These are phyloP conservation scores for Pharmacophagus antenor DNA, from an alignment of 2,888 invertebrate genomes.

Conservation along the genomic window DNA sequence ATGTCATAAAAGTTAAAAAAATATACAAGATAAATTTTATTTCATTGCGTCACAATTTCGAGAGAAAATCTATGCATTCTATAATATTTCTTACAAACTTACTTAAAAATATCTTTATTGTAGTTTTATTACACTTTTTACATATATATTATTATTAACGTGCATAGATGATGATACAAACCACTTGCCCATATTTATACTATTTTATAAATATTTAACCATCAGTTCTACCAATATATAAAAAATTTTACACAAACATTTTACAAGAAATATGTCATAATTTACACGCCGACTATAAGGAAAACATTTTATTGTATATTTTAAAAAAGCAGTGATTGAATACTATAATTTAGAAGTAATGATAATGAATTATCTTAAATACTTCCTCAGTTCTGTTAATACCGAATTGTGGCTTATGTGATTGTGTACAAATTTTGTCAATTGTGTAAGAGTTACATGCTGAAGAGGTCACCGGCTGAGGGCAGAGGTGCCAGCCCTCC, in stretches of 20 bases:
- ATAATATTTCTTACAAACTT: neutral
- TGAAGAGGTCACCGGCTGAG: constrained; percentile 97
- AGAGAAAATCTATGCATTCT: neutral
- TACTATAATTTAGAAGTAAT: neutral
- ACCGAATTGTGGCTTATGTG: neutral
- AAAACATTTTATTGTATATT: neutral
- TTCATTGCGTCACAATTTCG: neutral
- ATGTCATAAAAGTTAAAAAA: no score
- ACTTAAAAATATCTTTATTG: no score
- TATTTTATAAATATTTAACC: no score
- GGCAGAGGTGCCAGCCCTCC: constrained; percentile 96
- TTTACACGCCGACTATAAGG: no score
- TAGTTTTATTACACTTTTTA: neutral
- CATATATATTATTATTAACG: neutral
- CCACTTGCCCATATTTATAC: no score
- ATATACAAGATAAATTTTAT: no score
- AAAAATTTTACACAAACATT: no score
- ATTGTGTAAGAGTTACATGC: constrained; percentile 59
- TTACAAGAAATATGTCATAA: no score
- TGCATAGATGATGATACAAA: no score
- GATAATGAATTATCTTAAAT: neutral
- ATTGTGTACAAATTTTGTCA: constrained; percentile 3
- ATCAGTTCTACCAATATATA: no score
- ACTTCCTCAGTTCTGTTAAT: neutral
- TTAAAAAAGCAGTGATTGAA: neutral